Conservation (phyloP, 2,797 vertebrate species). For the Smutsia temminckii region DNA sequence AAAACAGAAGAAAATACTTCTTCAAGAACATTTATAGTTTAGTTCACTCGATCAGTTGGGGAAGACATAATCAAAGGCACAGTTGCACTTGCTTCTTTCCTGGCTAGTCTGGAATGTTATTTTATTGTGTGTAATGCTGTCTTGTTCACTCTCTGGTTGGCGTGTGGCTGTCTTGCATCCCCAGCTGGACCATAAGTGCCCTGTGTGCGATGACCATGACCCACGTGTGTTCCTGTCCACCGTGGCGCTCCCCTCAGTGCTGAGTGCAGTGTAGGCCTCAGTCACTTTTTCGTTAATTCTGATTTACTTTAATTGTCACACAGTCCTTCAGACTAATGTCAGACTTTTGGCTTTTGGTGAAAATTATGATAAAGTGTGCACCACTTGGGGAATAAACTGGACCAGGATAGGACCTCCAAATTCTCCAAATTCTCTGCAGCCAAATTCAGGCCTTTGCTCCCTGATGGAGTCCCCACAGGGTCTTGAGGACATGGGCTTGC, state of each 20-base stretch:
- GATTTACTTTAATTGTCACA: constrained; percentile 53
- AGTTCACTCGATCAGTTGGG: not conserved
- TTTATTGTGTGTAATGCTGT: constrained; percentile 66
- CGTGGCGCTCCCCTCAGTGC: constrained; percentile 59
- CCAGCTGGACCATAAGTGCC: constrained; percentile 64
- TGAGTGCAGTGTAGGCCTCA: constrained; percentile 59
- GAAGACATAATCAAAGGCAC: constrained; percentile 52
- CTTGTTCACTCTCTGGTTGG: constrained; percentile 79
- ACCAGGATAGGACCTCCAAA: constrained; percentile 34
- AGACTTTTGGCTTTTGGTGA: constrained; percentile 60
- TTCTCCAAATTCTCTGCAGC: constrained; percentile 41
- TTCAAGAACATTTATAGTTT: constrained; percentile 35
- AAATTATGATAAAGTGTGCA: constrained; percentile 50
- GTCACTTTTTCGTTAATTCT: constrained; percentile 48
- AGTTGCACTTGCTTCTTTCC: constrained; percentile 39
- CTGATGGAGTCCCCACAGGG: not conserved
- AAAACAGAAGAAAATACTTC: constrained; percentile 48
- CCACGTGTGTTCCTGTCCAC: constrained; percentile 65
- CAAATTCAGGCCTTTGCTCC: constrained; percentile 28
- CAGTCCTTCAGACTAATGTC: constrained; percentile 71
- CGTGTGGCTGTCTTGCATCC: constrained; percentile 75
- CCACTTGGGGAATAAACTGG: constrained; percentile 11
- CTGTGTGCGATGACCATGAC: constrained; percentile 68
- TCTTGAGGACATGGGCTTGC: not conserved
- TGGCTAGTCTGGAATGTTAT: constrained; percentile 5